Base-by-base conservation (phyloP, 1,140 invertebrate genomes). In the Bombus fervidus region DNA sequence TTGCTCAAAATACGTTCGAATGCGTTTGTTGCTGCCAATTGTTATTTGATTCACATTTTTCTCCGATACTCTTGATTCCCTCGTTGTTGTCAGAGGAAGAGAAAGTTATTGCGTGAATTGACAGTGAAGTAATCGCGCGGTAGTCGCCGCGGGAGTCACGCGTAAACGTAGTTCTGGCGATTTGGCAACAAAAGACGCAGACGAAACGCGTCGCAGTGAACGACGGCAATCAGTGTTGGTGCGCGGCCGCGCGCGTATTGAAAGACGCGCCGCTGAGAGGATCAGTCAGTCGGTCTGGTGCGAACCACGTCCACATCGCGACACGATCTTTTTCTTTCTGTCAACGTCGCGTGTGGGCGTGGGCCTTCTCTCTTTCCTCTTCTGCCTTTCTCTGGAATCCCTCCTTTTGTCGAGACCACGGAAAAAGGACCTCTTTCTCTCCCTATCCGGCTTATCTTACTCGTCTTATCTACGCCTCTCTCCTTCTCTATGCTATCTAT, bases 201-300 rank as follows among this genome's bases (percentile, higher is more conserved):
- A 87, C 82, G 64, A 66, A 86, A 87, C 87, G 90, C 78, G 86
- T 72, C 66, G 89, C 89, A 90, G 43, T 85, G 91, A 90, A 88
- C 89, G 91, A 93, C 93, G 87, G 91, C 91, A 93, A 94, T 94
- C 93, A 93, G 82, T 90, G 89, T 93, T 91, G 86, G 86, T 88
- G 83, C 86, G 83, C 78, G 37, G 25, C 3, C 25, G 83, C 81
- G 86, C 81, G 87, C 83, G 90, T 89, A 91, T 89, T 92, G 92
- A 93, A 92, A 92, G 93, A 94, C 89, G 91, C 88, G 91, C 88
- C 87, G 94, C 91, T 94, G 94, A 94, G 92, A 93, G 93, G 90
- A 93, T 94, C 93, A 93, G 93, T 94, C 93, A 94, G 79, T 90
- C 88, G 73, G 74, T 39, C 77, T 80, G 85, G 87, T 88, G 88